phyloP scores from a whole-genome alignment of 2,888 invertebrate species.

The Seira ritae region DNA sequence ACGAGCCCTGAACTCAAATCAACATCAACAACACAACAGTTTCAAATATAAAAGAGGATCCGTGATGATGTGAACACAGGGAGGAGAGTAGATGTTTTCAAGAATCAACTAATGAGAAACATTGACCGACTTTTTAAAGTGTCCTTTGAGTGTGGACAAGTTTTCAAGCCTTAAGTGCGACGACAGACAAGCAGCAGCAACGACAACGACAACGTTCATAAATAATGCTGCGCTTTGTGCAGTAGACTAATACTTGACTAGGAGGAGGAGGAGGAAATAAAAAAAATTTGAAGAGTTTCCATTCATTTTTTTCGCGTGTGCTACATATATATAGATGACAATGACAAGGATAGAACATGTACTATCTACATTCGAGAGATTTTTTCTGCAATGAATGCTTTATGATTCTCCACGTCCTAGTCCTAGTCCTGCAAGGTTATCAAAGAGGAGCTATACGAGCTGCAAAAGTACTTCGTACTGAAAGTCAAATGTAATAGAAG shows the following conservation, averaged over 20 bases:
- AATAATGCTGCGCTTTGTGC: conserved; percentile 1
- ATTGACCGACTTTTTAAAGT: conserved; percentile 37
- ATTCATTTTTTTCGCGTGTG: too few species aligned
- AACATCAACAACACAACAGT: neutral
- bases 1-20: too few species aligned
- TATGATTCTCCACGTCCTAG: too few species aligned
- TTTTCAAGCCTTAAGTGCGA: neutral
- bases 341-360: too few species aligned
- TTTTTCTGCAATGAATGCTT: too few species aligned
- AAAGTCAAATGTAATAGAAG: neutral
- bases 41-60: too few species aligned
- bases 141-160: neutral
- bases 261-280: too few species aligned
- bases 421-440: too few species aligned
- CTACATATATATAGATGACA: too few species aligned
- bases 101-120: conserved; percentile 50
- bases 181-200: neutral
- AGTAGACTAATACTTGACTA: neutral
- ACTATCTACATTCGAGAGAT: too few species aligned
- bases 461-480: neutral
- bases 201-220: neutral
- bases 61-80: too few species aligned
- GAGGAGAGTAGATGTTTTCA: too few species aligned
- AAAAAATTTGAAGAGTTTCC: neutral
- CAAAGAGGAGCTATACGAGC: neutral